These are phyloP conservation scores for Polypedilum pembai DNA, from an alignment of 1,140 invertebrate species.

Conservation along the genomic window DNA sequence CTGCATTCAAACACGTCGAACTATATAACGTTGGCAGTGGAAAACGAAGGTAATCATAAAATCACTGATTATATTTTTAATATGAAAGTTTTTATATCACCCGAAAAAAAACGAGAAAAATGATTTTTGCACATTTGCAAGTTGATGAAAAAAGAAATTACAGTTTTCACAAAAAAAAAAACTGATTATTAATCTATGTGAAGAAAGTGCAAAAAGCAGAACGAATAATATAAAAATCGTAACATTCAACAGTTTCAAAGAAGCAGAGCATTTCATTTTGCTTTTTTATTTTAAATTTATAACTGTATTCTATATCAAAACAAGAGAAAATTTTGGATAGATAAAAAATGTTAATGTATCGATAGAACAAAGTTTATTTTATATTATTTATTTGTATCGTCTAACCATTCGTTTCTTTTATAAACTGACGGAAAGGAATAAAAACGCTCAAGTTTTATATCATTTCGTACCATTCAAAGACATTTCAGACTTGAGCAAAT, in stretches of 20 bases:
- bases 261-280: background rate
- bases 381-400: background rate
- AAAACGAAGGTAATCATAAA: conserved; percentile 53
- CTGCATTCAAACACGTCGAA: conserved; percentile 61
- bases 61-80: background rate
- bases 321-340: background rate
- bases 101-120: background rate
- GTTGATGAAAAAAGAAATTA: background rate
- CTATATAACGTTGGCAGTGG: conserved; percentile 62
- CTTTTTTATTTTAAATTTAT: background rate
- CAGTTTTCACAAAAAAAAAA: conserved; percentile 12
- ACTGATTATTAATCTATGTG: conserved; percentile 1
- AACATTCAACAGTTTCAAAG: conserved; percentile 1
- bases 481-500: background rate
- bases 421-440: background rate
- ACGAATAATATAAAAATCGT: conserved; percentile 14
- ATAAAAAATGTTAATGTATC: conserved; percentile 13
- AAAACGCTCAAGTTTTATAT: background rate
- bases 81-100: background rate
- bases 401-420: background rate
- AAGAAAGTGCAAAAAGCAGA: conserved; percentile 27
- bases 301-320: conserved; percentile 19
- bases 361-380: conserved; percentile 23
- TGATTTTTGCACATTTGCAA: conserved; percentile 21
- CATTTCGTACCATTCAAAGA: conserved; percentile 24